Base-by-base conservation (phyloP, 2,888 invertebrate species). In the Lydus trimaculatus region DNA sequence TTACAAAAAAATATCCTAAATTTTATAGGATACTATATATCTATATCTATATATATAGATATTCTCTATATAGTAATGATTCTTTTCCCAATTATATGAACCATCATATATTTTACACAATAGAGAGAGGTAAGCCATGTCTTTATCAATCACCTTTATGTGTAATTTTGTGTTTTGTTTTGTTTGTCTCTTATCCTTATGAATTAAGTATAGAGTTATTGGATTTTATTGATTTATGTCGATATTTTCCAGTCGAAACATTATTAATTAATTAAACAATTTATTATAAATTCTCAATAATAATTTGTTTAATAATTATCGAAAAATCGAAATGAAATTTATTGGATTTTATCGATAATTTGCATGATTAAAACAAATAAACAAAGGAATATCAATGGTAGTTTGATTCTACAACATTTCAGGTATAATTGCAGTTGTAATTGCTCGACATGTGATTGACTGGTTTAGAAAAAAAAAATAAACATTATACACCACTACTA, bases 71-170 rank as follows among this genome's bases (percentile, higher is more conserved):
- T 52, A 52, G 75, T 75, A 77, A 79, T 77, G 75, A 76, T 81
- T 80, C 81, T 81, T 81, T 79, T 76, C 75, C 48, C 81, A 81
- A 83, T 84, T 83, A 52, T 52, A 83, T 82, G 83, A 82, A 81
- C 80, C 81, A 80, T 52, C 48, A 52, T 82, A 82, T 79, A 83
- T 79, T 80, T 83, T 83, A 84, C n/a, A 85, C 85, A 85, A 85
- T 84, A 85, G 48, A 52, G 48, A 52, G 48, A 52, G 85, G 84
- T 85, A 84, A 85, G 84, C 83, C 83, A 84, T 84, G 83, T 84
- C 84, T 84, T 52, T 84, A 84, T 84, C 83, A 80, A 80, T 83
- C 82, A 84, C 83, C 83, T 83, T 83, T 84, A 82, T 83, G 81
- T n/a, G n/a, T n/a, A n/a, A n/a, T n/a, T n/a, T n/a, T n/a, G n/a